Percentiles rank a stretch among this genome's conserved stretches.
Evolutionary conservation across 2,797 vertebrate species (phyloP).

Genomic region (Mergus octosetaceus): DNA sequence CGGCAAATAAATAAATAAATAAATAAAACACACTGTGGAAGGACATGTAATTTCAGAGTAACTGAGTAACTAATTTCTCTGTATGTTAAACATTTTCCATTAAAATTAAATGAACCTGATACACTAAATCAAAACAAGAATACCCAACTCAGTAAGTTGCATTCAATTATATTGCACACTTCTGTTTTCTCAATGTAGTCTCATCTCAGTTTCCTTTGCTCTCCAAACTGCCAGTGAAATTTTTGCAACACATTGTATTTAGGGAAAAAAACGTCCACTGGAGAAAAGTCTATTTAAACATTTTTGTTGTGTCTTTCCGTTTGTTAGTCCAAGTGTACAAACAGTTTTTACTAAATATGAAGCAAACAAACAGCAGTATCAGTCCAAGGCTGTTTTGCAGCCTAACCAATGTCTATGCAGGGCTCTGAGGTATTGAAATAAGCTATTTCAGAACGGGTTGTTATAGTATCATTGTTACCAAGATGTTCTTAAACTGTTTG

Average conservation of each 20-base stretch:
- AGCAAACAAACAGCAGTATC: background rate
- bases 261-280: background rate
- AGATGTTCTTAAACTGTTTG: background rate
- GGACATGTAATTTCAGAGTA: background rate
- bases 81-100: background rate
- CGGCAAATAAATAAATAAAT: background rate
- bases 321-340: background rate
- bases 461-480: background rate
- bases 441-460: background rate
- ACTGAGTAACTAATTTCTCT: background rate
- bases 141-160: background rate
- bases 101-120: background rate
- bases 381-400: background rate
- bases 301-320: constrained; percentile 18
- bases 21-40: background rate
- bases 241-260: background rate
- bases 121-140: background rate
- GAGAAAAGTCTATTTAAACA: background rate
- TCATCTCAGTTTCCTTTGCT: background rate
- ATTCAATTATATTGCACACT: background rate
- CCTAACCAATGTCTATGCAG: background rate
- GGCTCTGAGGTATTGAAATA: background rate
- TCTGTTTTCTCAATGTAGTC: background rate
- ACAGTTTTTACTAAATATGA: background rate
- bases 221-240: background rate